Evolutionary conservation across 2,888 invertebrate species (phyloP), one percentile per base, ranked within the genome.

Genomic region (Helicoverpa assulta): DNA sequence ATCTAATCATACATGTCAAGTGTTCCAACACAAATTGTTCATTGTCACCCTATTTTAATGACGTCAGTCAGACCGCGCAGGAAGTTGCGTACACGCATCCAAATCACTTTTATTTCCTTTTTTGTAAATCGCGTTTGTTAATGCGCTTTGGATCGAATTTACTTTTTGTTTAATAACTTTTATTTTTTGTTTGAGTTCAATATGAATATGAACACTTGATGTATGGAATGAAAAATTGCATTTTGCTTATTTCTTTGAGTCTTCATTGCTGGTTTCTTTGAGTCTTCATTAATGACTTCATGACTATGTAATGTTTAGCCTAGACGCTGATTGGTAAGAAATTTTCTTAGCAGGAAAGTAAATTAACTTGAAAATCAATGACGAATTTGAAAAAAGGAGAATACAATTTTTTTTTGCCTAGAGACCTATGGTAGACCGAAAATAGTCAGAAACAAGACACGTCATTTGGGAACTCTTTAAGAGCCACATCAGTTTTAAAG

Each of bases 31-130:
- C 55, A 55, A 47, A 58, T 52, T 26, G 51, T 51, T 67, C 29
- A 55, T 78, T 63, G 86, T 84, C 80, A 79, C 80, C 82, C 85
- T 83, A 84, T 73, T 62, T 52, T 52, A n/a, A 57, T 76, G 81
- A 82, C 79, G 82, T 81, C 83, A 82, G 64, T 56, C 55, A 21
- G 33, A 14, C 64, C 76, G 72, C 77, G 80, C 89, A 90, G 92
- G 90, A 92, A 89, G 83, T 92, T 91, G 90, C 91, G 91, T 88
- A 84, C 74, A 83, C 85, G 81, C 87, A 85, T 86, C 83, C 67
- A 80, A 81, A 83, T 80, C 80, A 80, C 70, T 77, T 85, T 83
- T 85, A 83, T 84, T 82, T 81, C 78, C 78, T 79, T 86, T 84
- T 85, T 73, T 74, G 80, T 78, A 70, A 56, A 63, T 67, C 40